phyloP scores from a whole-genome alignment of 2,888 invertebrate species.

The Suillia variegata region DNA sequence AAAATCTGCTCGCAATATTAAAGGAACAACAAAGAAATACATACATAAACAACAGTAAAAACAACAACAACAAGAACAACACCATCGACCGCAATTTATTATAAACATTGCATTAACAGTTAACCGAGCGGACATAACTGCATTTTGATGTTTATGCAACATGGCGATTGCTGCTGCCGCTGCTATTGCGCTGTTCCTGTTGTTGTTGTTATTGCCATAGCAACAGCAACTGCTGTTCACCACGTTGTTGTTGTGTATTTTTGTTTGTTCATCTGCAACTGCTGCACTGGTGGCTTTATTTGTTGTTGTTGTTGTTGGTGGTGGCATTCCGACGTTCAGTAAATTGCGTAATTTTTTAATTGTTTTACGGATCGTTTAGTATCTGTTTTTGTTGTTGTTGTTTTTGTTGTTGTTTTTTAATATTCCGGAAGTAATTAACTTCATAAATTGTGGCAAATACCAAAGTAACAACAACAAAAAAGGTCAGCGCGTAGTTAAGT shows the following conservation, averaged over 20 bases:
- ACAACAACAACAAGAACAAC: neutral
- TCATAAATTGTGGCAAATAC: constrained; percentile 4
- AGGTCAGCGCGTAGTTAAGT: too few relatives aligned
- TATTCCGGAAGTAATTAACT: constrained; percentile 18
- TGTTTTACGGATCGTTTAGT: constrained; percentile 22
- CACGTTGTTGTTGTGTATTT: too few relatives aligned
- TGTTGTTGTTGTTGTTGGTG: neutral
- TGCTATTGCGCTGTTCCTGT: too few relatives aligned
- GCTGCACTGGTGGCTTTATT: too few relatives aligned
- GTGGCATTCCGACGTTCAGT: constrained; percentile 9
- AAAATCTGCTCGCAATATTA: neutral
- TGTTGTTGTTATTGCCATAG: too few relatives aligned
- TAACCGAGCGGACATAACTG: constrained; percentile 8
- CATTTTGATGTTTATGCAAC: neutral
- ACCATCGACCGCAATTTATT: constrained; percentile 17
- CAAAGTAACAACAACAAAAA: too few relatives aligned
- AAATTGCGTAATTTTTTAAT: constrained; percentile 12
- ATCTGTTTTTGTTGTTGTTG: too few relatives aligned
- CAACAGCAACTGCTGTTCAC: too few relatives aligned
- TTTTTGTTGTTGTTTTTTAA: too few relatives aligned
- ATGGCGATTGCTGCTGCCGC: neutral
- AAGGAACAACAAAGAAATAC: too few relatives aligned
- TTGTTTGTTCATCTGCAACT: too few relatives aligned
- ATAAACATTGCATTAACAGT: constrained; percentile 12
- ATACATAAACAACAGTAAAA: too few relatives aligned